phyloP scores from a whole-genome alignment of 2,113 vertebrate genomes.

The Pundamilia nyererei region DNA sequence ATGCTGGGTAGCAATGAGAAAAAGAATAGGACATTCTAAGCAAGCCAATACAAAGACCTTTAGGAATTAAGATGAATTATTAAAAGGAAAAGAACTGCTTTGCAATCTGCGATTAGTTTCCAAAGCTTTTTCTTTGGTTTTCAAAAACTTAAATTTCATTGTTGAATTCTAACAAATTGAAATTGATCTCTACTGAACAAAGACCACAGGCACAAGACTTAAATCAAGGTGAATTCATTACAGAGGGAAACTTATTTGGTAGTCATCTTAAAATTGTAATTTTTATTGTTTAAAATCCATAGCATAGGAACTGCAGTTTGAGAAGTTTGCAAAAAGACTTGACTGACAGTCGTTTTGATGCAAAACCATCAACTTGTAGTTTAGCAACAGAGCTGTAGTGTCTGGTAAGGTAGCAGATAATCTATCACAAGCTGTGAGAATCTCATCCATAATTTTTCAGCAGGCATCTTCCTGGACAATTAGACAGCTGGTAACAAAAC shows the following conservation, averaged over 20 bases:
- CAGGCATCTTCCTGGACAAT: neutral
- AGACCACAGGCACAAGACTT: neutral
- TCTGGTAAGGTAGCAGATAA: neutral
- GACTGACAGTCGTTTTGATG: neutral
- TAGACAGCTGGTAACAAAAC: neutral
- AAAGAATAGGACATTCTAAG: neutral
- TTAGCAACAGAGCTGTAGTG: neutral
- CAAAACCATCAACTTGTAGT: neutral
- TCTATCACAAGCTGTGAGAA: neutral
- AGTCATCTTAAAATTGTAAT: neutral
- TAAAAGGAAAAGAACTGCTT: neutral
- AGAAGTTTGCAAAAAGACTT: neutral
- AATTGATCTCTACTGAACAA: neutral
- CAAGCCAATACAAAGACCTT: neutral
- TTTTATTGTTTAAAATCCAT: neutral
- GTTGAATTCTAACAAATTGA: neutral
- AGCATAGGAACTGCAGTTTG: neutral
- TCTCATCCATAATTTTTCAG: neutral
- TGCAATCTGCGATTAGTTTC: neutral
- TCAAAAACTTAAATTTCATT: neutral
- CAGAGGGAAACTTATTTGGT: neutral
- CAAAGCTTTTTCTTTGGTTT: neutral
- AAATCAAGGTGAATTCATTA: neutral
- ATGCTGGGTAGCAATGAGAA: slow-evolving; percentile 36
- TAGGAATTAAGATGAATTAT: neutral